Percentiles rank a stretch among this genome's conserved stretches.
phyloP scores from a whole-genome alignment of 2,797 vertebrate genomes.

The Triplophysa yarkandensis region DNA sequence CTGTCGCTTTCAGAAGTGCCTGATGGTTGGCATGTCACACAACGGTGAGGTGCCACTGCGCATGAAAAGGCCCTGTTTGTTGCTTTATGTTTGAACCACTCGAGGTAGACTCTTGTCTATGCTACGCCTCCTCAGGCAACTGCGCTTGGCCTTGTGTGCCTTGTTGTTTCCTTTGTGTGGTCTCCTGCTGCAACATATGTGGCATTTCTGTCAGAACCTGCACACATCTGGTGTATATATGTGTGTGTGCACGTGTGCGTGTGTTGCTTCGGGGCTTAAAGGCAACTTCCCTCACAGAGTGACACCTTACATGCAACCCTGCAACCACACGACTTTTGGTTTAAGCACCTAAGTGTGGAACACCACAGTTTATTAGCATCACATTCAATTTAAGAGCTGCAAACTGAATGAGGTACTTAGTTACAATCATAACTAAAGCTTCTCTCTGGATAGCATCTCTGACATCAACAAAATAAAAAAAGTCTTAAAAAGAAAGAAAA shows the following conservation, averaged over 20 bases:
- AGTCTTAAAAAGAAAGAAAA: not conserved
- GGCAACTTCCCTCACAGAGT: slow-evolving; percentile 42
- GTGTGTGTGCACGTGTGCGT: not conserved
- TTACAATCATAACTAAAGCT: not conserved
- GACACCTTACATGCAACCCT: slow-evolving; percentile 35
- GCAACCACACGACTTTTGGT: slow-evolving; percentile 37
- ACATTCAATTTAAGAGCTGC: not conserved
- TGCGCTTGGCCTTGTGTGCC: slow-evolving; percentile 29
- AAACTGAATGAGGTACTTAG: not conserved
- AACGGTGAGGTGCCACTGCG: slow-evolving; percentile 82
- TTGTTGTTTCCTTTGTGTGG: slow-evolving; percentile 64
- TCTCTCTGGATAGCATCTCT: not conserved
- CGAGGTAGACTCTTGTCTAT: slow-evolving; percentile 14
- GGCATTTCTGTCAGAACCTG: slow-evolving; percentile 54
- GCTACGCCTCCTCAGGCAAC: slow-evolving; percentile 27
- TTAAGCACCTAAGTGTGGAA: slow-evolving; percentile 26
- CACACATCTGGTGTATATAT: not conserved
- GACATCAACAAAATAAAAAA: not conserved
- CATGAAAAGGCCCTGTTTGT: slow-evolving; percentile 24
- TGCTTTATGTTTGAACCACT: slow-evolving; percentile 45
- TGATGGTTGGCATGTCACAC: slow-evolving; percentile 97
- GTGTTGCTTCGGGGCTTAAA: slow-evolving; percentile 24
- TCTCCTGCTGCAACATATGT: slow-evolving; percentile 50
- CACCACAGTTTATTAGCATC: slow-evolving; percentile 24
- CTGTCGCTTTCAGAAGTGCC: slow-evolving; percentile 98